A percentile compares a stretch with the other conserved stretches of the same genome.
phyloP scores from a whole-genome alignment of 2,113 vertebrate species.

The Megaceryle maxima region DNA sequence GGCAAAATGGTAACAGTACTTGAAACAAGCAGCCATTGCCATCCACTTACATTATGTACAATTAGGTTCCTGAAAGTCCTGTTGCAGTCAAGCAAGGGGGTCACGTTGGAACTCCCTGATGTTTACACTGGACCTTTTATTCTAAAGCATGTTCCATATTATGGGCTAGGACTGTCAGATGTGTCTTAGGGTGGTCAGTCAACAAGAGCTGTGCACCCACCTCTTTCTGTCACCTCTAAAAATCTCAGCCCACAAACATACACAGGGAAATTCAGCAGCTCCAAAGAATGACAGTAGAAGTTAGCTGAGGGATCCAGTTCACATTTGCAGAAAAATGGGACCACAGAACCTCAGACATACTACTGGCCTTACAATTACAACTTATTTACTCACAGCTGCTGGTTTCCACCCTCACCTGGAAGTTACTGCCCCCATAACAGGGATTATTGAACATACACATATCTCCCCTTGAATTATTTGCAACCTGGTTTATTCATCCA shows the following conservation, averaged over 20 bases:
- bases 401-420: not conserved
- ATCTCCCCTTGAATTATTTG: not conserved
- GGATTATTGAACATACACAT: not conserved
- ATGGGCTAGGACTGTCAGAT: not conserved
- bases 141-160: not conserved
- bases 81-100: not conserved
- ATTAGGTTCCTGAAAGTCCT: not conserved
- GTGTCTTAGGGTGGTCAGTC: not conserved
- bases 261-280: not conserved
- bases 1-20: not conserved
- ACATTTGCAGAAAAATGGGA: not conserved
- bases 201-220: not conserved
- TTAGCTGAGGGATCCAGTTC: not conserved
- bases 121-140: not conserved
- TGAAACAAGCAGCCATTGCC: not conserved
- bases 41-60: not conserved
- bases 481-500: not conserved
- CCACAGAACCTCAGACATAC: not conserved
- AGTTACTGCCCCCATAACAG: accelerated
- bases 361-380: not conserved
- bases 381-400: not conserved
- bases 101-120: not conserved
- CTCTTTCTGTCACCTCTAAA: not conserved
- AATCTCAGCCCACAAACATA: not conserved
- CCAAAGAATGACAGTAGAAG: not conserved